Evolutionary conservation across 2,113 vertebrate species (phyloP).

Genomic region (Hippocampus abdominalis): DNA sequence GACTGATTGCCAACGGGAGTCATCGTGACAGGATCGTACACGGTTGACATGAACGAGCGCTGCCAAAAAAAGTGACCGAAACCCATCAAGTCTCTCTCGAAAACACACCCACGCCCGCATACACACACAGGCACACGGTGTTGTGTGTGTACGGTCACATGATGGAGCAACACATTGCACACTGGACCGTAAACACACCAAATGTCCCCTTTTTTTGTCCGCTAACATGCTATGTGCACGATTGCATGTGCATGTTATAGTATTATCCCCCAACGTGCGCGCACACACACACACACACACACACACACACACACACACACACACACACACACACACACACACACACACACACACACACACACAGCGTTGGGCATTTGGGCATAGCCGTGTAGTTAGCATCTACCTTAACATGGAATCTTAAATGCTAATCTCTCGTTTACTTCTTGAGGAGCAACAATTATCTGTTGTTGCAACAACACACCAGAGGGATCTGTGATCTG

Average conservation of each 20-base stretch:
- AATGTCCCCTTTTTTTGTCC: constrained; percentile 20
- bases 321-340: too few species aligned
- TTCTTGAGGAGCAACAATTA: not conserved
- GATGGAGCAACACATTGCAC: not conserved
- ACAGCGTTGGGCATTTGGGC: not conserved
- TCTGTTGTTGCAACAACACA: not conserved
- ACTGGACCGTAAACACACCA: constrained; percentile 4
- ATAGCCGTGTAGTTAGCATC: not conserved
- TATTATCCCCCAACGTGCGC: too few species aligned
- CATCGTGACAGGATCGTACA: not conserved
- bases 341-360: constrained; percentile 2
- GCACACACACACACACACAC: too few species aligned
- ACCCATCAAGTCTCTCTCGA: too few species aligned
- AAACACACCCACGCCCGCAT: not conserved
- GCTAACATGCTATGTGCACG: constrained; percentile 8
- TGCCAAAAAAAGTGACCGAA: not conserved
- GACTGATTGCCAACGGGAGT: not conserved
- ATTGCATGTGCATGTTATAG: not conserved
- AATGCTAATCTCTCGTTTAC: not conserved
- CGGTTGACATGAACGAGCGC: not conserved
- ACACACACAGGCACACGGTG: not conserved
- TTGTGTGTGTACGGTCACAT: not conserved
- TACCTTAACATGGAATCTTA: not conserved
- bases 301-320: too few species aligned
- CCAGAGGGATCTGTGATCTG: too few species aligned